Conservation (phyloP, 2,113 vertebrate species). For the Nesoenas mayeri region DNA sequence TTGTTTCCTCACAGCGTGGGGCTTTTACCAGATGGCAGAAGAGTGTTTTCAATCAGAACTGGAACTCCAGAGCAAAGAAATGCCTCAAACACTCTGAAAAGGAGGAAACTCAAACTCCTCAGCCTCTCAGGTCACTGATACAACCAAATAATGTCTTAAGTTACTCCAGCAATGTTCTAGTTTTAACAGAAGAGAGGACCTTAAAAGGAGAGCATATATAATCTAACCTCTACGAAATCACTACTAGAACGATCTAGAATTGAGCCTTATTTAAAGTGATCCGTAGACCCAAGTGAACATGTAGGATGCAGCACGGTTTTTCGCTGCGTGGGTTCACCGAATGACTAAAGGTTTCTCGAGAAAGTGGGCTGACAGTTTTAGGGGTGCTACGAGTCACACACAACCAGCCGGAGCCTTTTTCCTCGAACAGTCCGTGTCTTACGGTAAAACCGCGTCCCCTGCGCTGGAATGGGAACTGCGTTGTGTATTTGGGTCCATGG, state of each 20-base stretch:
- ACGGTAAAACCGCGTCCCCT: not conserved
- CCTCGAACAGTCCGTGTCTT: accelerated
- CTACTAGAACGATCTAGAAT: not conserved
- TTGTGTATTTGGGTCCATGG: accelerated
- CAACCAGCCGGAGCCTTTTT: not conserved
- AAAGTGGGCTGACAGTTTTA: not conserved
- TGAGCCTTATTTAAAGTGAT: not conserved
- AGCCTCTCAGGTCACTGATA: not conserved
- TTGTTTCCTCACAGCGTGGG: constrained; percentile 1
- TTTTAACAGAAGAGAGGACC: not conserved
- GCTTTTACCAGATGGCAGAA: not conserved
- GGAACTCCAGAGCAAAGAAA: not conserved
- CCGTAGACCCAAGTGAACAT: not conserved
- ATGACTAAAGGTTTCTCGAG: not conserved
- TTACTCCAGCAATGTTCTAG: not conserved
- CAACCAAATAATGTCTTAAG: not conserved
- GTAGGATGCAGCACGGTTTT: not conserved
- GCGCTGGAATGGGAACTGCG: not conserved
- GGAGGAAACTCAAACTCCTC: not conserved
- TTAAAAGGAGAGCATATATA: not conserved
- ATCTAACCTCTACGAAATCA: not conserved
- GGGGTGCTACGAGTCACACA: not conserved
- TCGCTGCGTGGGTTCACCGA: not conserved
- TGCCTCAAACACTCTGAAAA: not conserved
- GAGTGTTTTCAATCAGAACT: not conserved